Evolutionary conservation across 2,888 invertebrate species (phyloP), one percentile per base, ranked within the genome.

Genomic region (Apoderus coryli): DNA sequence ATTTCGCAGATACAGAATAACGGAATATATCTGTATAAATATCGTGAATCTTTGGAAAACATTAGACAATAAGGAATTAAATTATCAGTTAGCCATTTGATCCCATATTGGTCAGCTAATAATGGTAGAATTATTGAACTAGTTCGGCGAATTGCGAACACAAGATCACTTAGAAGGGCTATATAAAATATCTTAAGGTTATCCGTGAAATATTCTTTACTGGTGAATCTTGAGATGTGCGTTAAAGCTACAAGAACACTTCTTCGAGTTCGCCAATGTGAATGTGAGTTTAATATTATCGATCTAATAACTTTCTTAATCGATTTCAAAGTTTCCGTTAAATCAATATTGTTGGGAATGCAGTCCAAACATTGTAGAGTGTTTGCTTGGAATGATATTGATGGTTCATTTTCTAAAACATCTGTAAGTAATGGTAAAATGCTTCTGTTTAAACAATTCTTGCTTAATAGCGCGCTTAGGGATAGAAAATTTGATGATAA

Each of bases 1-100:
- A 58, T 33, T 43, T 58, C 56, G 30, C 52, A 48, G 4, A 56
- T 51, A 12, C 51, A 48, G 34, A 52, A 56, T 11, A 57, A 36
- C 4, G 50, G 43, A 3, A 53, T 45, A 27, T 47, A 49, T 33
- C 56, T 44, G 25, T 48, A 50, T 10, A 54, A 40, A 37, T 56
- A 57, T 32, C 48, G 43, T 9, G 36, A 40, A 35, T 56, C 52
- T 29, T 45, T 47, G 1, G 45, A 35, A 22, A 50, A 51, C 27
- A 44, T 43, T 9, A 47, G 38, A 19, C 53, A 44, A 27, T 43
- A 47, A 3, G 53, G 52, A 12, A 54, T 40, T 4, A 57, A 39
- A 10, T 52, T 44, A 15, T 43, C 37, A 4, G 37, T 40, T 1
- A 49, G 45, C 56, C 56, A 57, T 22, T 40, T 41, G n/a, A 51